Evolutionary conservation across 1,140 invertebrate species (phyloP).

Genomic region (silkworm (Bombyx mori)): ASM3026992v2 NC_085121.1:1865501-1866000

Average conservation of each 20-base stretch:
- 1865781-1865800: constrained; percentile 84
- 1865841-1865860: constrained; percentile 83
- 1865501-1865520: too few species aligned
- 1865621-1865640: too few species aligned
- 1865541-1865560: too few species aligned
- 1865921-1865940: constrained; percentile 73
- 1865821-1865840: constrained; percentile 75
- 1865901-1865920: constrained; percentile 83
- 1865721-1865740: constrained; percentile 86
- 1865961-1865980: too few species aligned
- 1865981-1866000: too few species aligned
- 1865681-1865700: constrained; percentile 26
- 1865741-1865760: constrained; percentile 85
- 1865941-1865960: not conserved
- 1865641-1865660: too few species aligned
- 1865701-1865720: constrained; percentile 87
- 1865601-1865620: too few species aligned
- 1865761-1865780: constrained; percentile 85
- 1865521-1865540: too few species aligned
- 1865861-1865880: constrained; percentile 86
- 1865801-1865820: constrained; percentile 84
- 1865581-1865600: too few species aligned
- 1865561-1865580: too few species aligned
- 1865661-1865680: too few species aligned
- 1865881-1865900: constrained; percentile 83